These are phyloP conservation scores for Cranoglanis bouderius DNA, from an alignment of 2,113 vertebrate species.

Conservation along the genomic window DNA sequence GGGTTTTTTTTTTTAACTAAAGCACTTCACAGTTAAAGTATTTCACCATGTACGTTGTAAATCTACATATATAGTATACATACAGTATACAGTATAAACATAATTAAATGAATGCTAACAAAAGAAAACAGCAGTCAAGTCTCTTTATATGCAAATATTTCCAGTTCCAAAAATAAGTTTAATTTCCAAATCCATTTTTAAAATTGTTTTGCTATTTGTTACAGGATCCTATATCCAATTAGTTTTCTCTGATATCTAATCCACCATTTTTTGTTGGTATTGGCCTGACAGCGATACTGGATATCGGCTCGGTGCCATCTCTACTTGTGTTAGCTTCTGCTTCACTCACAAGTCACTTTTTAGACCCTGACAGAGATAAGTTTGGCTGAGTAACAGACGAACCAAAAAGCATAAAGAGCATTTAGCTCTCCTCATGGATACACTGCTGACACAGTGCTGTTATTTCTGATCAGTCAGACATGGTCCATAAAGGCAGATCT, in stretches of 20 bases:
- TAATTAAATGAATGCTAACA: too few species aligned
- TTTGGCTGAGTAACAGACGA: slow-evolving; percentile 15
- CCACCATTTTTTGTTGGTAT: neutral
- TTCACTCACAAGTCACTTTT: neutral
- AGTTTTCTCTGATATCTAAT: neutral
- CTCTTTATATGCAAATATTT: neutral
- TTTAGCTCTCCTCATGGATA: slow-evolving; percentile 20
- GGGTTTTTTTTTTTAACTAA: too few species aligned
- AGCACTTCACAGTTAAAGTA: too few species aligned
- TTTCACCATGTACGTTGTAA: too few species aligned
- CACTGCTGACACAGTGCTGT: slow-evolving; percentile 5
- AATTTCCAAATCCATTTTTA: neutral
- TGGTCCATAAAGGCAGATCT: slow-evolving; percentile 25
- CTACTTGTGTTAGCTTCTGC: neutral
- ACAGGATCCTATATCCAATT: neutral
- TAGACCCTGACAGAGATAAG: neutral
- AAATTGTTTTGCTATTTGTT: neutral
- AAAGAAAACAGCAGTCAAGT: too few species aligned
- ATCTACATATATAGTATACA: too few species aligned
- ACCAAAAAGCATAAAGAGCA: neutral
- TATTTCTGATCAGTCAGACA: slow-evolving; percentile 44
- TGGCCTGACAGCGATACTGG: neutral
- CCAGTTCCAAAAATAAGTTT: neutral
- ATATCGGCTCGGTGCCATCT: neutral
- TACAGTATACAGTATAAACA: too few species aligned